Evolutionary conservation across 2,113 vertebrate genomes (phyloP).

Genomic region (Ariopsis seemanni): DNA sequence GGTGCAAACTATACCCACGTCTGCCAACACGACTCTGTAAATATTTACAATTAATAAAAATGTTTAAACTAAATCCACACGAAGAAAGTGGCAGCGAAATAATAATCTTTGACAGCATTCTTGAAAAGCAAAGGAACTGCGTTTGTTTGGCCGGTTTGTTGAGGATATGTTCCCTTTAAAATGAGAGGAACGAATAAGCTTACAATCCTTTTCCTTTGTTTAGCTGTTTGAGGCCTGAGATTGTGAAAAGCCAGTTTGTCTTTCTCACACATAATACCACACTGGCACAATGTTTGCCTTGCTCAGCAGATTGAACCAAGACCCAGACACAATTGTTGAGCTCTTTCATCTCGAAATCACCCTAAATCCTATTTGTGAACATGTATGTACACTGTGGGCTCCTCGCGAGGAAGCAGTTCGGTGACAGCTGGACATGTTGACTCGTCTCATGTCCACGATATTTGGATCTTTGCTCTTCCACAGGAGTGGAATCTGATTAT

Average conservation of each 20-base stretch:
- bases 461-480: slow-evolving; percentile 18
- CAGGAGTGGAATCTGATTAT: not conserved
- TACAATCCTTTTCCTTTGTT: slow-evolving; percentile 22
- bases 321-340: slow-evolving; percentile 31
- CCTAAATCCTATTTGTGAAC: slow-evolving; percentile 18
- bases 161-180: slow-evolving; percentile 34
- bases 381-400: slow-evolving; percentile 18
- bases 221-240: slow-evolving; percentile 33
- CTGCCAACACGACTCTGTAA: slow-evolving; percentile 47
- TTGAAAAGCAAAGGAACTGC: slow-evolving; percentile 27
- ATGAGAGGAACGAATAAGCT: slow-evolving; percentile 34
- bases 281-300: slow-evolving; percentile 41
- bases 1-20: slow-evolving; percentile 45
- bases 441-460: not conserved
- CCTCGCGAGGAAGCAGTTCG: not conserved
- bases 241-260: slow-evolving; percentile 49
- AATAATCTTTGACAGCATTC: not conserved
- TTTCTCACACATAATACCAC: slow-evolving; percentile 45
- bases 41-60: slow-evolving; percentile 52
- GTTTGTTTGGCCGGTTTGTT: slow-evolving; percentile 35
- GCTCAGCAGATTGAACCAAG: slow-evolving; percentile 35
- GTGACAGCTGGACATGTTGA: slow-evolving; percentile 37
- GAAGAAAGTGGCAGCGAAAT: not conserved
- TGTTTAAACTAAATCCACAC: not conserved
- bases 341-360: slow-evolving; percentile 26